Evolutionary conservation across 2,113 vertebrate species (phyloP).

Genomic region (Collichthys lucidus): DNA sequence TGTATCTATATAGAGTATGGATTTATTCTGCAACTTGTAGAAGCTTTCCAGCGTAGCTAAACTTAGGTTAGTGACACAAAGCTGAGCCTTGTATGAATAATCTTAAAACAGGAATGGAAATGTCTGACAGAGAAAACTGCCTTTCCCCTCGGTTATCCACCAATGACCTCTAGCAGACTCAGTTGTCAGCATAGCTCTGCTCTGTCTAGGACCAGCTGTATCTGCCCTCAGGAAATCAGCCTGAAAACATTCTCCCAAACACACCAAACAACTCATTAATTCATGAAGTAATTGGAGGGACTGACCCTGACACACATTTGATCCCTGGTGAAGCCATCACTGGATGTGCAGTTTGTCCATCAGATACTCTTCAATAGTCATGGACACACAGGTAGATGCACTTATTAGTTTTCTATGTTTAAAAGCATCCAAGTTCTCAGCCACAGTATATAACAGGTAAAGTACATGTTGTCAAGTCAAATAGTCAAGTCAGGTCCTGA

Average conservation of each 20-base stretch:
- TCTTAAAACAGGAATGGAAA: neutral
- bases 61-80: neutral
- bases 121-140: neutral
- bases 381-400: neutral
- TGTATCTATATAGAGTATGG: neutral
- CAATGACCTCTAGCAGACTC: neutral
- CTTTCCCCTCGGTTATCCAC: neutral
- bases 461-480: neutral
- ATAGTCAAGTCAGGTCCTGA: neutral
- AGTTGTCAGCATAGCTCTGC: constrained; percentile 5
- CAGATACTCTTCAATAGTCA: neutral
- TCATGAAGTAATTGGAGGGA: neutral
- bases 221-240: constrained; percentile 6
- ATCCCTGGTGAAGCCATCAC: neutral
- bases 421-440: neutral
- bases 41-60: neutral
- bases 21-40: neutral
- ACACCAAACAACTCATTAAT: constrained; percentile 1
- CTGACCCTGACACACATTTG: neutral
- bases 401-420: neutral
- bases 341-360: neutral
- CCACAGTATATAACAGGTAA: neutral
- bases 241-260: neutral
- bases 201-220: neutral
- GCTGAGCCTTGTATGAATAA: neutral